A percentile compares a stretch with the other conserved stretches of the same genome.
Evolutionary conservation across 2,888 invertebrate genomes (phyloP).

Genomic region (Eupithecia abbreviata): DNA sequence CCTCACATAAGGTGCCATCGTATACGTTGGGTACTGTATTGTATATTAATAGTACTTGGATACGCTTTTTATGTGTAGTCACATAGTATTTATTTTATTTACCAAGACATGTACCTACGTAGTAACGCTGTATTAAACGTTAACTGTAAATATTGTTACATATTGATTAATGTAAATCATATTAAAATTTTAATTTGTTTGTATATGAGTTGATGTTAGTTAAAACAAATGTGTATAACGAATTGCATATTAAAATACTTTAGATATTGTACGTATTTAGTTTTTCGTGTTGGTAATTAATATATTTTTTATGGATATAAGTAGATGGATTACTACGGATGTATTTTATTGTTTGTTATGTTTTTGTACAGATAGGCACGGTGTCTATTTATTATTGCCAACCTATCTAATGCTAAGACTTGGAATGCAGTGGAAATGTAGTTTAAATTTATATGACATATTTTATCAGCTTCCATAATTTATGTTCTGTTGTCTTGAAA

Average conservation of each 20-base stretch:
- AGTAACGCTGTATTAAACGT: constrained; percentile 43
- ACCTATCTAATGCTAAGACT: constrained; percentile 28
- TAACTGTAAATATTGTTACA: constrained; percentile 72
- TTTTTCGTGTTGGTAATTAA: constrained; percentile 23
- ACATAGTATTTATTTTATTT: constrained; percentile 60
- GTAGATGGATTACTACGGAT: constrained; percentile 8
- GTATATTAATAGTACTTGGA: constrained; percentile 28
- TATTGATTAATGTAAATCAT: constrained; percentile 66
- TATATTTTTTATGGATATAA: constrained; percentile 27
- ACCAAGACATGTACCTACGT: constrained; percentile 45
- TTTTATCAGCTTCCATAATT: constrained; percentile 34
- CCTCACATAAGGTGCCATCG: constrained; percentile 9
- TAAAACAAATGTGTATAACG: constrained; percentile 42
- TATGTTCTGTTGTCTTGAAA: constrained; percentile 32
- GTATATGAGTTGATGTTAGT: constrained; percentile 50
- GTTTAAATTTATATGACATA: constrained; percentile 31
- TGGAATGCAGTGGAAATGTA: constrained; percentile 27
- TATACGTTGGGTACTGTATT: constrained; percentile 15
- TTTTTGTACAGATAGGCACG: constrained; percentile 13
- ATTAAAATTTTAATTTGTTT: constrained; percentile 50
- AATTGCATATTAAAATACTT: constrained; percentile 24
- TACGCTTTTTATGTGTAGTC: constrained; percentile 51
- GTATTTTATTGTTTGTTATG: constrained; percentile 36
- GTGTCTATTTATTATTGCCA: constrained; percentile 13
- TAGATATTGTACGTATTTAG: constrained; percentile 15